Percentiles rank a stretch among this genome's conserved stretches.
phyloP scores from a whole-genome alignment of 2,113 vertebrate species.

The Danionella cerebrum region DNA sequence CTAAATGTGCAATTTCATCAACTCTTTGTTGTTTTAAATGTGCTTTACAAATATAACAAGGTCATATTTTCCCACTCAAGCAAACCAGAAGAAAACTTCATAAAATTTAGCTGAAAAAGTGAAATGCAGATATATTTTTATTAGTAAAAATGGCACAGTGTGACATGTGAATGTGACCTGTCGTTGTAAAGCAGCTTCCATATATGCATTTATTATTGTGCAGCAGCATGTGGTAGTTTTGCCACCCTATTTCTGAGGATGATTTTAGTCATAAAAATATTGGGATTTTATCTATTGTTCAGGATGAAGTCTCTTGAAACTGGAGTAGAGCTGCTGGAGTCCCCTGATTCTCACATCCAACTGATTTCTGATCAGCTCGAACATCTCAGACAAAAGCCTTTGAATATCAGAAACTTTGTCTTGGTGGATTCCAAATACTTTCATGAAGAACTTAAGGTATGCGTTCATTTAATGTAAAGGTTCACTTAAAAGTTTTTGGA shows the following conservation, averaged over 20 bases:
- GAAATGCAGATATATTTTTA: too few relatives aligned
- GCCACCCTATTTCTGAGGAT: too few relatives aligned
- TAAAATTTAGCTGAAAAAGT: too few relatives aligned
- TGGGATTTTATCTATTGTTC: constrained; percentile 1
- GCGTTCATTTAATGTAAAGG: not conserved
- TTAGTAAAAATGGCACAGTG: too few relatives aligned
- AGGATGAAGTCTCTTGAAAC: constrained; percentile 67
- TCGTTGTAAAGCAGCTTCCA: not conserved
- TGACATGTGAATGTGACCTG: too few relatives aligned
- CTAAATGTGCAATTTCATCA: too few relatives aligned
- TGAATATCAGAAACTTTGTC: constrained; percentile 54
- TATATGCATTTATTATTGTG: too few relatives aligned
- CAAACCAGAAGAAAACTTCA: too few relatives aligned
- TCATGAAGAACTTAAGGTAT: constrained; percentile 50
- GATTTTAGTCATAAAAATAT: not conserved
- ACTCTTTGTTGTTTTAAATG: too few relatives aligned
- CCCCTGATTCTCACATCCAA: constrained; percentile 55
- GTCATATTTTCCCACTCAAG: too few relatives aligned
- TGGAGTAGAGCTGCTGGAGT: constrained; percentile 55
- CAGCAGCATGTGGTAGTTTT: not conserved
- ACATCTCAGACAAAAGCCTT: constrained; percentile 43
- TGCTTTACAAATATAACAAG: too few relatives aligned
- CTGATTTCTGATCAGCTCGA: constrained; percentile 56
- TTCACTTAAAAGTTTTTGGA: too few relatives aligned
- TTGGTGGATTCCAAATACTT: constrained; percentile 43